Evolutionary conservation across 1,140 invertebrate species (phyloP), one percentile per base, ranked within the genome.

Genomic region (Lycorma delicatula): DNA sequence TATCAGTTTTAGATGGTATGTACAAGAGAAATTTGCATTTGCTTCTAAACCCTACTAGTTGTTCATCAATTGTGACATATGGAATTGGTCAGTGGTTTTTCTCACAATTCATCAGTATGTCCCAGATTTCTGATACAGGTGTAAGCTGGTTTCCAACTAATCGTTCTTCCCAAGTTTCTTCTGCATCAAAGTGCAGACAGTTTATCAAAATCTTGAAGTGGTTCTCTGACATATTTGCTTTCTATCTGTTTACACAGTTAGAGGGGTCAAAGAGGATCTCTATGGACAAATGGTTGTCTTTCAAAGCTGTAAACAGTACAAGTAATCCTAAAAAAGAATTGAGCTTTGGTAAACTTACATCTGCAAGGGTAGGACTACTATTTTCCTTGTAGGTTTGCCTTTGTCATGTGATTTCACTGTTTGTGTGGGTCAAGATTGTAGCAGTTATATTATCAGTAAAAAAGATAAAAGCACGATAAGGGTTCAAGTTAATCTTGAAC

Each of bases 141-240:
- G 38, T 20, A 3, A 41, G 12, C 20, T 41, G 3, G 38, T 3
- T 12, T 3, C 3, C 12, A n/a, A 16, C 20, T 41, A 5, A 41
- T 16, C 38, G 38, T 20, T 41, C 38, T 5, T n/a, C 20, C 38
- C 38, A 16, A 4, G 38, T 5, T 5, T 41, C 38, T 12, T 12
- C 20, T 3, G n/a, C 12, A 41, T 41, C 12, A 41, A 41, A 41
- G 3, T 12, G 3, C 3, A 41, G 38, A 12, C 38, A 41, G 26
- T n/a, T 59, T 29, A 67, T 25, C 11, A 73, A 36, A 61, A 70
- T 70, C 29, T 62, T 41, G 59, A 71, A 72, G 31, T 69, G 53
- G 26, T 64, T 59, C 26, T 41, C 11, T 36, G 57, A 72, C 72
- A 28, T n/a, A n/a, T 36, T 58, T 31, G 64, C 54, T 44, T 52